These are phyloP conservation scores for Macrophya annulata DNA, from an alignment of 2,888 invertebrate genomes.

Conservation along the genomic window DNA sequence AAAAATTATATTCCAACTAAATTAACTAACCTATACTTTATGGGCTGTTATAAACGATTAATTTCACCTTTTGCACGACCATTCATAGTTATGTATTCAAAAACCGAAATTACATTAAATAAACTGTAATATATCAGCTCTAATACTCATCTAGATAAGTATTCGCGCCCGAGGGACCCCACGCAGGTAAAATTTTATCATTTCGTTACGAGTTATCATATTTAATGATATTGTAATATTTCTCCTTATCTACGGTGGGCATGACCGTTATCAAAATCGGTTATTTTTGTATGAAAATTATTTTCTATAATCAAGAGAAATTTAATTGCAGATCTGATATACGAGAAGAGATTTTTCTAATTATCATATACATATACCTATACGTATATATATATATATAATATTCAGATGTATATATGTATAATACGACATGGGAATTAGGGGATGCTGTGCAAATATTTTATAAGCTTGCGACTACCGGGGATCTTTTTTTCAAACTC, in stretches of 20 bases:
- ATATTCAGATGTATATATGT: not conserved
- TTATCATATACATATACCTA: too few species aligned
- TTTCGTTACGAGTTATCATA: not conserved
- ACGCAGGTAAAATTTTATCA: not conserved
- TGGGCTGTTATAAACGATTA: not conserved
- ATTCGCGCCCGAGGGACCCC: not conserved
- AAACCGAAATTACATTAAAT: not conserved
- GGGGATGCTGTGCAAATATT: constrained; percentile 8
- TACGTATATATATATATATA: too few species aligned
- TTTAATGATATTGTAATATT: constrained; percentile 10
- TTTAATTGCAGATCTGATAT: not conserved
- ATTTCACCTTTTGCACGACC: not conserved
- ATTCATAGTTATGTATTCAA: not conserved
- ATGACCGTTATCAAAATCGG: not conserved
- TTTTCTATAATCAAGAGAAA: not conserved
- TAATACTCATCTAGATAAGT: not conserved
- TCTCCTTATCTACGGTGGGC: not conserved
- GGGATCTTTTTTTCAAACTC: not conserved
- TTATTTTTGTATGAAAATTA: not conserved
- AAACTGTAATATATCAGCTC: not conserved
- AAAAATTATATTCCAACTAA: constrained; percentile 45
- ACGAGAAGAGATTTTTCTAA: not conserved
- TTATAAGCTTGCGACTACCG: not conserved
- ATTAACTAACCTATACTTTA: not conserved
- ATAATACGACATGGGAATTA: not conserved